A percentile compares a stretch with the other conserved stretches of the same genome.
These are phyloP conservation scores for Acanthurus lineatus DNA, from an alignment of 2,797 vertebrate species.

Conservation along the genomic window DNA sequence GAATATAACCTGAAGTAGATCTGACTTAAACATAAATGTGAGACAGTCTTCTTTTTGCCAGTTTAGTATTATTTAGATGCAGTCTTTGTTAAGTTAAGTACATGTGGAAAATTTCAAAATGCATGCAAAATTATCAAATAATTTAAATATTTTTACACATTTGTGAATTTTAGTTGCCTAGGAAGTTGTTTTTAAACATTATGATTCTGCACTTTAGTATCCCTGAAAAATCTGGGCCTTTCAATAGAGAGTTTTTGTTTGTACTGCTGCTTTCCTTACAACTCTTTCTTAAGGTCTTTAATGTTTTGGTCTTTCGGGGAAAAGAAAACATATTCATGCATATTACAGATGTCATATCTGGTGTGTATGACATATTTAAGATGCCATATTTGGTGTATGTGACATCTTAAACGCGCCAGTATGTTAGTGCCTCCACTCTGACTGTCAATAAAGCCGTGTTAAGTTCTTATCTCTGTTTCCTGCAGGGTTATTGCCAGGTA, in stretches of 20 bases:
- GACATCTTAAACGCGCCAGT: slow-evolving; percentile 1
- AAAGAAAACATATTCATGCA: too few relatives aligned
- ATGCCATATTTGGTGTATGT: neutral
- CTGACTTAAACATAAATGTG: slow-evolving; percentile 7
- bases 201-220: slow-evolving; percentile 14
- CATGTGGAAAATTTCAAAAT: neutral
- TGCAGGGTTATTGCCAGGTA: slow-evolving; percentile 23
- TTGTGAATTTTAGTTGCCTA: neutral
- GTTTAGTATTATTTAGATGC: neutral
- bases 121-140: neutral
- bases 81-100: neutral
- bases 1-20: slow-evolving; percentile 6
- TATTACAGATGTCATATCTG: too few relatives aligned
- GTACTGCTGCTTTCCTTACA: slow-evolving; percentile 2
- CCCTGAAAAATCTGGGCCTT: slow-evolving; percentile 14
- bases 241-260: slow-evolving; percentile 37
- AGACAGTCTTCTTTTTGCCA: neutral
- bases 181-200: slow-evolving; percentile 8
- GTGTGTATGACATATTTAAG: too few relatives aligned
- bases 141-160: neutral
- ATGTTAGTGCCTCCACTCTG: slow-evolving; percentile 8
- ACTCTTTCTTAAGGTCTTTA: neutral
- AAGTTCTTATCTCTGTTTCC: slow-evolving; percentile 12
- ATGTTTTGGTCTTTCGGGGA: too few relatives aligned
- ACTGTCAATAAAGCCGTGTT: slow-evolving; percentile 3